phyloP scores from a whole-genome alignment of 1,140 invertebrate species.

The Tribolium castaneum region DNA sequence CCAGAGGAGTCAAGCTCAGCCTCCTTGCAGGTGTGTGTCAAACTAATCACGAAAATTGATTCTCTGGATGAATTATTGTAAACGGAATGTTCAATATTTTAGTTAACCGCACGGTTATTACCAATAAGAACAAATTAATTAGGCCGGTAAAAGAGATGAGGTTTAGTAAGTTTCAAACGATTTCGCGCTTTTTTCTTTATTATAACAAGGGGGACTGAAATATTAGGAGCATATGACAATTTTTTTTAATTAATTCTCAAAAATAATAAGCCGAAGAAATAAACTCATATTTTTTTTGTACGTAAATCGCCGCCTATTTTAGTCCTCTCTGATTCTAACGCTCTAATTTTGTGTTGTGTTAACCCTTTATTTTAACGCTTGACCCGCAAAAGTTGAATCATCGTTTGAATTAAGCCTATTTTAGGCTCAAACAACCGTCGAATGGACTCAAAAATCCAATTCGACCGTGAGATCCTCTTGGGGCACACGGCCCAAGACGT shows the following conservation, averaged over 20 bases:
- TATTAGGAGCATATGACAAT: too few relatives aligned
- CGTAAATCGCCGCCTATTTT: too few relatives aligned
- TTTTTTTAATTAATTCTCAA: too few relatives aligned
- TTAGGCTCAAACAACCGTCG: conserved; percentile 55
- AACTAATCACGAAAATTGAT: background rate
- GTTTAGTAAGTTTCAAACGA: conserved; percentile 17
- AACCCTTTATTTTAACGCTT: too few relatives aligned
- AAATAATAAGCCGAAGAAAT: too few relatives aligned
- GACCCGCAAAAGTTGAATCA: too few relatives aligned
- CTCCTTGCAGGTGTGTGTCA: conserved; percentile 69
- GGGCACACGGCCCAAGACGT: conserved; percentile 90
- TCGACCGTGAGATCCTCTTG: conserved; percentile 78
- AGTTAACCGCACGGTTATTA: conserved; percentile 26
- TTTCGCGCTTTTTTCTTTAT: conserved; percentile 10
- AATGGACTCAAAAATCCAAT: conserved; percentile 59
- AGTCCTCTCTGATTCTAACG: too few relatives aligned
- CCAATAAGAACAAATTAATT: conserved; percentile 36
- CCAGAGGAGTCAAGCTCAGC: conserved; percentile 77
- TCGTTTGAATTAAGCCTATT: background rate
- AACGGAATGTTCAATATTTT: conserved; percentile 2
- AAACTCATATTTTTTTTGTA: too few relatives aligned
- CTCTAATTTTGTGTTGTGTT: too few relatives aligned
- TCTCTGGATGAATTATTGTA: background rate
- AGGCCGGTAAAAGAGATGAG: conserved; percentile 4
- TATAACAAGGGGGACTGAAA: background rate